These are phyloP conservation scores for Schizaphis graminum DNA, from an alignment of 2,888 invertebrate genomes.

Conservation along the genomic window DNA sequence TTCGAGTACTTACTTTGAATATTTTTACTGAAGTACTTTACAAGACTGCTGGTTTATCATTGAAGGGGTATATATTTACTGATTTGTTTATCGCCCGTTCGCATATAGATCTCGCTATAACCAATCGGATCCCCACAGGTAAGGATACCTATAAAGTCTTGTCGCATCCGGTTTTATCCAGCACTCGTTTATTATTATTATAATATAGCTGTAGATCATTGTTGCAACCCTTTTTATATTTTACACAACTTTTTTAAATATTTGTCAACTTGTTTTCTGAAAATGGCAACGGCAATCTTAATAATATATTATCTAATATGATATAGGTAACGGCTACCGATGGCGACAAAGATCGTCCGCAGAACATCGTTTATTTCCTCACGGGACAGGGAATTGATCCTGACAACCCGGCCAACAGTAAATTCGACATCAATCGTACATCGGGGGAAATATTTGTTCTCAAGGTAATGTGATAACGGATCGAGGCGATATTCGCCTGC, in stretches of 20 bases:
- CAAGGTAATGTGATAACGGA: slow-evolving; percentile 76
- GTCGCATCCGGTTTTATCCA: slow-evolving; percentile 9
- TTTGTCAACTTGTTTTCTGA: background rate
- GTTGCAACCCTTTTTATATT: background rate
- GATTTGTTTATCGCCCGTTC: background rate
- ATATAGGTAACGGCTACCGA: slow-evolving; percentile 93
- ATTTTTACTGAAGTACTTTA: background rate
- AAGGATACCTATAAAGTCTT: background rate
- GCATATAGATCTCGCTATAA: background rate
- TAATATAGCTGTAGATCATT: slow-evolving; percentile 6
- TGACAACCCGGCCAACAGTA: slow-evolving; percentile 94
- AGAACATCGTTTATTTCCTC: slow-evolving; percentile 95
- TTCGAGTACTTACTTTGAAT: background rate
- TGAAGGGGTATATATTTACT: background rate
- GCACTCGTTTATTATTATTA: background rate
- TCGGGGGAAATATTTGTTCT: slow-evolving; percentile 95
- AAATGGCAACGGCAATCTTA: background rate
- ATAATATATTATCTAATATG: background rate
- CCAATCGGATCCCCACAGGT: slow-evolving; percentile 28
- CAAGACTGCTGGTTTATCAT: background rate
- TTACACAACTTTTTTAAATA: background rate
- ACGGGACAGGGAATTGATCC: slow-evolving; percentile 96
- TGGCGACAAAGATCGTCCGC: slow-evolving; percentile 94
- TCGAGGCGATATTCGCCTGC: background rate
- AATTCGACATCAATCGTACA: slow-evolving; percentile 96